A percentile compares a stretch with the other conserved stretches of the same genome.
These are phyloP conservation scores for Corydoras sp. DNA, from an alignment of 2,113 vertebrate species.

Conservation along the genomic window DNA sequence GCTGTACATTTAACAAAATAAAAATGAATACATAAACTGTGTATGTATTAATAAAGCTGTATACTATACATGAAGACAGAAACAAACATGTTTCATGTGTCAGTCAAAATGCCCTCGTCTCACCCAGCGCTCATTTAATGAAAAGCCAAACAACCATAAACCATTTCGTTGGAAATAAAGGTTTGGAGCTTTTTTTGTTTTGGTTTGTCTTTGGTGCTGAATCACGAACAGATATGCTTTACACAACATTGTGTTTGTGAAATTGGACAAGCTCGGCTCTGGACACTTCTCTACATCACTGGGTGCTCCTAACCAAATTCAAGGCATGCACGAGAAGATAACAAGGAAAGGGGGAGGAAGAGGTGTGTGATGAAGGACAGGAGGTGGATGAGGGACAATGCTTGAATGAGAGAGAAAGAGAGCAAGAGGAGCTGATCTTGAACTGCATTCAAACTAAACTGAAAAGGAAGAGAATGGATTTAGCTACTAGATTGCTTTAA, in stretches of 20 bases:
- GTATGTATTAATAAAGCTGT: too few relatives aligned
- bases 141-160: constrained; percentile 54
- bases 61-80: background rate
- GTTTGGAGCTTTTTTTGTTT: background rate
- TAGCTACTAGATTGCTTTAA: constrained; percentile 43
- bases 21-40: too few relatives aligned
- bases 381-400: background rate
- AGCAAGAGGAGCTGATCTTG: constrained; percentile 33
- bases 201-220: constrained; percentile 12
- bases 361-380: constrained; percentile 34
- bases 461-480: constrained; percentile 41
- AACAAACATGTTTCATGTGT: constrained; percentile 27
- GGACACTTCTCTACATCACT: constrained; percentile 8
- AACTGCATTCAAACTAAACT: constrained; percentile 41
- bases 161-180: constrained; percentile 33
- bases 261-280: too few relatives aligned
- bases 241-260: too few relatives aligned
- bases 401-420: background rate
- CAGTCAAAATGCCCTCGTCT: background rate
- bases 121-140: constrained; percentile 39
- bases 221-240: constrained; percentile 8
- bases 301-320: constrained; percentile 86
- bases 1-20: too few relatives aligned
- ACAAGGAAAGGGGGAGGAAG: constrained; percentile 39
- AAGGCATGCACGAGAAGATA: constrained; percentile 75